A percentile compares a stretch with the other conserved stretches of the same genome.
Evolutionary conservation across 2,797 vertebrate species (phyloP).

Genomic region (Peromyscus attwateri): DNA sequence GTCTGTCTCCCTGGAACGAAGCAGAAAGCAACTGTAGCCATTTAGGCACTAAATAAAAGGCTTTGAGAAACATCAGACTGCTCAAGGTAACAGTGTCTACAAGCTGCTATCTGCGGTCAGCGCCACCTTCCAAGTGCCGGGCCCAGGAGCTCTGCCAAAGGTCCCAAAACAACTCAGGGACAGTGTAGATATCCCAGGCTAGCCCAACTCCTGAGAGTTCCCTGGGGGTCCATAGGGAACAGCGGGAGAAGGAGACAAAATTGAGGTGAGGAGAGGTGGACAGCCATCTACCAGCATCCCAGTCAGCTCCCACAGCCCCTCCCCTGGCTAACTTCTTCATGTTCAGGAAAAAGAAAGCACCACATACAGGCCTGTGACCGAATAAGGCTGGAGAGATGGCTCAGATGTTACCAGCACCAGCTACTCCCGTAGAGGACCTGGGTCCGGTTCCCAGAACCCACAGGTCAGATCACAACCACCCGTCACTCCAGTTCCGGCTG

Average conservation of each 20-base stretch:
- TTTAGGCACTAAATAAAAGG: background rate
- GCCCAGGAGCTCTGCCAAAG: background rate
- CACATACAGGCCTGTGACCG: background rate
- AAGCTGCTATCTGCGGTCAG: background rate
- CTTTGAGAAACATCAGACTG: background rate
- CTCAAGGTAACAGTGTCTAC: fast-evolving
- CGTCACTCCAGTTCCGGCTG: background rate
- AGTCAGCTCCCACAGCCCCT: background rate
- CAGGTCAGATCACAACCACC: no score
- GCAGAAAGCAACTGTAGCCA: background rate
- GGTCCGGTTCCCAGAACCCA: background rate
- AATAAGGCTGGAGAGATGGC: background rate
- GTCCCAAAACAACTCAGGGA: background rate
- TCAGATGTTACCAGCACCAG: background rate
- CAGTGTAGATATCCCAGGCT: background rate
- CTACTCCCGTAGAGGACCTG: background rate
- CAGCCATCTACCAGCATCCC: background rate
- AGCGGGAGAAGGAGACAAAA: no score
- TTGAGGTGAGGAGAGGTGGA: background rate
- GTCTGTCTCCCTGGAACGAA: background rate
- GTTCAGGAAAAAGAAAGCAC: background rate
- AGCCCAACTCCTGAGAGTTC: background rate
- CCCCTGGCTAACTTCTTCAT: background rate
- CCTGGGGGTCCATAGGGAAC: background rate
- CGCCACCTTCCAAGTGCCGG: background rate